phyloP scores from a whole-genome alignment of 2,888 invertebrate species.

The Chrysolina oricalcia region DNA sequence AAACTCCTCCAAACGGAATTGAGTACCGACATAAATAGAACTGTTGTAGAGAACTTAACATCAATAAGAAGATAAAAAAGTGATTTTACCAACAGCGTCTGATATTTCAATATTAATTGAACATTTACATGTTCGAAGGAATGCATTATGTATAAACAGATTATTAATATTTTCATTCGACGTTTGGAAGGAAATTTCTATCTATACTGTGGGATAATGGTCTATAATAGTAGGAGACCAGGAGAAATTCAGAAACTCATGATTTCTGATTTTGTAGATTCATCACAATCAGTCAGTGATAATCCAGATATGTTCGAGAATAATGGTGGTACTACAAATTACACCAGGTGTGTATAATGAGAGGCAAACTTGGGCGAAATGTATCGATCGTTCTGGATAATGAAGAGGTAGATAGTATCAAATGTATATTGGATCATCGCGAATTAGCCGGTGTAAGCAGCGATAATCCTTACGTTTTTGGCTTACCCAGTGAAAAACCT shows the following conservation, averaged over 20 bases:
- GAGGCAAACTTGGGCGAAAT: conserved; percentile 27
- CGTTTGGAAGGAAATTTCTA: conserved; percentile 20
- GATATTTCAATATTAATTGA: too few relatives aligned
- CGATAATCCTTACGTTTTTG: conserved; percentile 34
- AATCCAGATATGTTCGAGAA: not conserved
- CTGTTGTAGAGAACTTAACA: conserved; percentile 28
- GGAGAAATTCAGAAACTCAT: conserved; percentile 25
- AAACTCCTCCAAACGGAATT: conserved; percentile 34
- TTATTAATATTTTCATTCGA: not conserved
- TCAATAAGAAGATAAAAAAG: conserved; percentile 32
- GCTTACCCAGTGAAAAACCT: conserved; percentile 26
- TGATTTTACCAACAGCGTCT: conserved; percentile 29
- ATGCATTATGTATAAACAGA: too few relatives aligned
- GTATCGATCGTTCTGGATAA: conserved; percentile 24
- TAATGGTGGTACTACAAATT: not conserved
- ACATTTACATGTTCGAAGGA: too few relatives aligned
- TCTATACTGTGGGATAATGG: conserved; percentile 29
- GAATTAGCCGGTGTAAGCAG: conserved; percentile 2
- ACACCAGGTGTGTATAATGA: conserved; percentile 31
- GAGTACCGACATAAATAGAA: conserved; percentile 31
- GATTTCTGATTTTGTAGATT: conserved; percentile 25
- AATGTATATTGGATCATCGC: conserved; percentile 23
- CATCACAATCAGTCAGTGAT: conserved; percentile 12
- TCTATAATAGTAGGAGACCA: conserved; percentile 33
- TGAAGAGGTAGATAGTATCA: conserved; percentile 22